Conservation (phyloP, 1,140 invertebrate genomes). For the Drosophila hydei region DNA sequence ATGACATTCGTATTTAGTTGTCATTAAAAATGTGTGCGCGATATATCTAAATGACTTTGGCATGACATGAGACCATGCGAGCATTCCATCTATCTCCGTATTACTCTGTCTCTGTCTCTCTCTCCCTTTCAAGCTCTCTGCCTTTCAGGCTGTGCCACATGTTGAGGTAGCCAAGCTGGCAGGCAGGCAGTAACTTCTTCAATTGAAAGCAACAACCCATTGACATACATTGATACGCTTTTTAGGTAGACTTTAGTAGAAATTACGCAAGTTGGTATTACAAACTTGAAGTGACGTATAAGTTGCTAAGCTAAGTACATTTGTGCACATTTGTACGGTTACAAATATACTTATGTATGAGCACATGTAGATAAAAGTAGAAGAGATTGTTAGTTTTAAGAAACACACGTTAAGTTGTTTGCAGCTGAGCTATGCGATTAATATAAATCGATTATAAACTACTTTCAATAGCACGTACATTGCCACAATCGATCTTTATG, state of each 20-base stretch:
- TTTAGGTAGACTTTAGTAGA: constrained; percentile 37
- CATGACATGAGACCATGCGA: constrained; percentile 15
- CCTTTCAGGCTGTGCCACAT: constrained; percentile 8
- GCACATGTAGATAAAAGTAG: not conserved
- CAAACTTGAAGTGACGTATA: constrained; percentile 18
- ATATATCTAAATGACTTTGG: constrained; percentile 61
- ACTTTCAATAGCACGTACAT: too few relatives aligned
- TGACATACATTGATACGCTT: constrained; percentile 74
- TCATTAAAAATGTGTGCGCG: constrained; percentile 68
- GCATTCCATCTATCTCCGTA: not conserved
- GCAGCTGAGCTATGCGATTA: not conserved
- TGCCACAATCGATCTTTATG: not conserved
- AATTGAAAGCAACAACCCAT: constrained; percentile 70
- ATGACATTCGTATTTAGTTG: constrained; percentile 74
- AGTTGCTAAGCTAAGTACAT: not conserved
- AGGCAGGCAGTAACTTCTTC: constrained; percentile 30
- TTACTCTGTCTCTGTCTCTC: not conserved
- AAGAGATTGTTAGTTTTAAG: too few relatives aligned
- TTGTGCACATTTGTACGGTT: not conserved
- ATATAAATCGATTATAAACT: not conserved
- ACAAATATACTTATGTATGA: not conserved
- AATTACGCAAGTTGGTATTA: not conserved
- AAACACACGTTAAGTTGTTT: not conserved
- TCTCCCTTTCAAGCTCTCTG: not conserved
- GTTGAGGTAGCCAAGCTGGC: constrained; percentile 24